These are phyloP conservation scores for Phortica okadai DNA, from an alignment of 2,888 invertebrate genomes.

Conservation along the genomic window DNA sequence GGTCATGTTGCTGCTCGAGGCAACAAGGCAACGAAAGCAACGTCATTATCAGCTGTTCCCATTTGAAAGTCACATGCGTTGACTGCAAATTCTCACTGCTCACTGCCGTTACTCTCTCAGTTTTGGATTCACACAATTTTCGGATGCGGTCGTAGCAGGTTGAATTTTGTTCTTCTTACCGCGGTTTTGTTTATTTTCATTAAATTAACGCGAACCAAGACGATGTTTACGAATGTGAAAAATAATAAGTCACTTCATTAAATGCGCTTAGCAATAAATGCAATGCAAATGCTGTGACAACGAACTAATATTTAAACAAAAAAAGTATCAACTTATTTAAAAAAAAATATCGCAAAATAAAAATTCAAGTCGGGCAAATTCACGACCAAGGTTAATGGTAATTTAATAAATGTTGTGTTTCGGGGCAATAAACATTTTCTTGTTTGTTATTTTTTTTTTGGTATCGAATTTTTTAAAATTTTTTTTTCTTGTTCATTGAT, in stretches of 20 bases:
- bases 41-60: background rate
- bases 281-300: too few species aligned
- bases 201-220: too few species aligned
- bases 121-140: background rate
- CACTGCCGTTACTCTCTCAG: background rate
- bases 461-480: background rate
- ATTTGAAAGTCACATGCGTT: conserved; percentile 2
- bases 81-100: background rate
- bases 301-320: background rate
- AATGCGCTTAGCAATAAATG: too few species aligned
- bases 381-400: conserved; percentile 24
- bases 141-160: background rate
- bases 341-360: background rate
- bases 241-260: too few species aligned
- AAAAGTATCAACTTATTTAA: background rate
- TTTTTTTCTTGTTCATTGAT: background rate
- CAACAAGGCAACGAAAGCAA: background rate
- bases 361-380: background rate
- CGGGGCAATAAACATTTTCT: background rate
- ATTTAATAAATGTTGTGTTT: conserved; percentile 9
- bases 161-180: too few species aligned
- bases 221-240: too few species aligned
- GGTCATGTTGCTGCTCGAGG: background rate
- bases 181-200: too few species aligned
- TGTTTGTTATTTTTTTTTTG: background rate